A percentile compares a stretch with the other conserved stretches of the same genome.
Conservation (phyloP, 2,888 invertebrate genomes). For the Amitus sp. region DNA sequence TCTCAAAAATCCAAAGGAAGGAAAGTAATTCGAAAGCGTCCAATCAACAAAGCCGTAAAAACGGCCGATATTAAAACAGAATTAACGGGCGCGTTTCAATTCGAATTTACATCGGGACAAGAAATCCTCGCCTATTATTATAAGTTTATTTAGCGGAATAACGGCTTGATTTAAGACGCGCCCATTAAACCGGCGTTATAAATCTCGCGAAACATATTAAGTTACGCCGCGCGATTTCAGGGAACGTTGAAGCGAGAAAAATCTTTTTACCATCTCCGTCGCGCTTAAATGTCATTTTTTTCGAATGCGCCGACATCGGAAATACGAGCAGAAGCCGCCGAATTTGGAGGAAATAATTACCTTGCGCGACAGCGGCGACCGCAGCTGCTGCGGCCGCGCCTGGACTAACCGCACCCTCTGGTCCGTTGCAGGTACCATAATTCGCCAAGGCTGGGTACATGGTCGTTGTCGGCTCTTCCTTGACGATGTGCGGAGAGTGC, state of each 20-base stretch:
- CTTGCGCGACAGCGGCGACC: slow-evolving; percentile 87
- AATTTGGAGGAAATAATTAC: slow-evolving; percentile 42
- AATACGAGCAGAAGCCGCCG: slow-evolving; percentile 23
- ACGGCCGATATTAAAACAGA: slow-evolving; percentile 5
- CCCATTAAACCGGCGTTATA: slow-evolving; percentile 10
- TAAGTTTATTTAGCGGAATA: slow-evolving; percentile 15
- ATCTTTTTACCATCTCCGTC: not conserved
- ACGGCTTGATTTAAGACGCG: slow-evolving; percentile 11
- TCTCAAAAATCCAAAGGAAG: slow-evolving; percentile 1
- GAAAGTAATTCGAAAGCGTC: not conserved
- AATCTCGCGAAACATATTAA: slow-evolving; percentile 9
- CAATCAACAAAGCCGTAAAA: slow-evolving; percentile 6
- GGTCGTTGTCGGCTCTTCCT: slow-evolving; percentile 58
- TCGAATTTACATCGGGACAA: slow-evolving; percentile 3
- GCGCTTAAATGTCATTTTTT: not conserved
- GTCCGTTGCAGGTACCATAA: slow-evolving; percentile 68
- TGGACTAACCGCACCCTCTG: slow-evolving; percentile 72
- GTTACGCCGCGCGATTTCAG: slow-evolving; percentile 7
- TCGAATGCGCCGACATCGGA: not conserved
- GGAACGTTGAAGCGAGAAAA: slow-evolving; percentile 1
- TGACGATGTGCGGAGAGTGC: slow-evolving; percentile 68
- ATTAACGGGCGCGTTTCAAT: slow-evolving; percentile 10
- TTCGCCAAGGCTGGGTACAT: slow-evolving; percentile 63
- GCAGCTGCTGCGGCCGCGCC: slow-evolving; percentile 84
- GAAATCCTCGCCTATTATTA: slow-evolving; percentile 7